A percentile compares a stretch with the other conserved stretches of the same genome.
phyloP scores from a whole-genome alignment of 37 sponge, comb jelly and placozoan species.

The Halisarca cf. caerulea region DNA sequence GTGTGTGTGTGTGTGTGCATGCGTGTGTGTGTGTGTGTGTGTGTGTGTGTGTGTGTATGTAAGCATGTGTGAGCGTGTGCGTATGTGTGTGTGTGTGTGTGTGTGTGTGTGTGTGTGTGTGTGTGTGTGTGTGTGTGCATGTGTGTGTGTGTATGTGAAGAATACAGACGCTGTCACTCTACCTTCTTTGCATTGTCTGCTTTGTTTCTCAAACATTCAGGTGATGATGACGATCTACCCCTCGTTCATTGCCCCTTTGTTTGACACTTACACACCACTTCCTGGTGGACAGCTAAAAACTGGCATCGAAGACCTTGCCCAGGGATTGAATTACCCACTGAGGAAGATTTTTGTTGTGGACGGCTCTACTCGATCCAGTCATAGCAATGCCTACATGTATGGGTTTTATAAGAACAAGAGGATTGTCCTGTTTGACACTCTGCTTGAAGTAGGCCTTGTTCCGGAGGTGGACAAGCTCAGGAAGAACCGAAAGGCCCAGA shows the following conservation, averaged over 20 bases:
- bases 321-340: conserved; percentile 79
- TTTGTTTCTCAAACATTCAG: too few relatives aligned
- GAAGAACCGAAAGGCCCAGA: conserved; percentile 22
- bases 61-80: too few relatives aligned
- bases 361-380: conserved; percentile 87
- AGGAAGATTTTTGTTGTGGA: conserved; percentile 91
- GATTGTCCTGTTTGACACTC: conserved; percentile 96
- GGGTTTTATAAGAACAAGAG: conserved; percentile 95
- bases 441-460: conserved; percentile 68
- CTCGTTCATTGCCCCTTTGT: conserved; percentile 93
- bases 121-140: background rate
- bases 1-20: too few relatives aligned
- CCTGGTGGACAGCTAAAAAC: conserved; percentile 78
- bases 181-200: too few relatives aligned
- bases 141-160: too few relatives aligned
- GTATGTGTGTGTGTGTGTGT: too few relatives aligned
- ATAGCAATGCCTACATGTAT: conserved; percentile 98
- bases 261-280: conserved; percentile 93
- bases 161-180: too few relatives aligned
- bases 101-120: conserved; percentile 19
- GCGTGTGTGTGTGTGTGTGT: too few relatives aligned
- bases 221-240: conserved; percentile 81
- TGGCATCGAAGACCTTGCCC: conserved; percentile 78
- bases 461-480: conserved; percentile 14
- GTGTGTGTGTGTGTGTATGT: too few relatives aligned